phyloP scores from a whole-genome alignment of 2,113 vertebrate genomes.

The Daboia siamensis region DNA sequence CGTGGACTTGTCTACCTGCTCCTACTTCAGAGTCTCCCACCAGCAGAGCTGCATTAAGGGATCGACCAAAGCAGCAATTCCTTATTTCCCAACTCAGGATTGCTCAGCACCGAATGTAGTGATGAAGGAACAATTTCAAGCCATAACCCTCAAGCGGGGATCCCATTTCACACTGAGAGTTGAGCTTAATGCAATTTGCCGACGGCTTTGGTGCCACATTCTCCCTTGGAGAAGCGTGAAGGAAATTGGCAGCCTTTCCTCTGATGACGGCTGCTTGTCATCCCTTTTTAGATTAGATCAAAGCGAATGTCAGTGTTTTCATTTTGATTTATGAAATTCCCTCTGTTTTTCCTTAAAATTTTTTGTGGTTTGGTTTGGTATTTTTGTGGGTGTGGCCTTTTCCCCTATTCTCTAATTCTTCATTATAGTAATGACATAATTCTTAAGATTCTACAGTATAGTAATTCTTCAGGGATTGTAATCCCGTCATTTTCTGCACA shows the following conservation, averaged over 20 bases:
- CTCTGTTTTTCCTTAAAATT: not conserved
- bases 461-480: not conserved
- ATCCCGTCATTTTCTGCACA: not conserved
- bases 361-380: not conserved
- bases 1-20: not conserved
- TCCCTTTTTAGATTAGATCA: not conserved
- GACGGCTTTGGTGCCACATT: not conserved
- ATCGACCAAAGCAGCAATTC: not conserved
- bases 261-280: not conserved
- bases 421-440: not conserved
- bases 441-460: not conserved
- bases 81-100: not conserved
- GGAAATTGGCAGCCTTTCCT: not conserved
- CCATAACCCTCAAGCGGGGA: not conserved
- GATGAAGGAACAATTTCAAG: not conserved
- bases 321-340: not conserved
- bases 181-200: not conserved
- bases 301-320: not conserved
- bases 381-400: not conserved
- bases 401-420: not conserved
- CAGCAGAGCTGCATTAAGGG: not conserved
- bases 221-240: not conserved
- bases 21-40: not conserved
- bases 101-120: not conserved
- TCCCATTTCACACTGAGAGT: not conserved